A percentile compares a stretch with the other conserved stretches of the same genome.
These are phyloP conservation scores for Cephus spinipes DNA, from an alignment of 2,888 invertebrate genomes.

Conservation along the genomic window DNA sequence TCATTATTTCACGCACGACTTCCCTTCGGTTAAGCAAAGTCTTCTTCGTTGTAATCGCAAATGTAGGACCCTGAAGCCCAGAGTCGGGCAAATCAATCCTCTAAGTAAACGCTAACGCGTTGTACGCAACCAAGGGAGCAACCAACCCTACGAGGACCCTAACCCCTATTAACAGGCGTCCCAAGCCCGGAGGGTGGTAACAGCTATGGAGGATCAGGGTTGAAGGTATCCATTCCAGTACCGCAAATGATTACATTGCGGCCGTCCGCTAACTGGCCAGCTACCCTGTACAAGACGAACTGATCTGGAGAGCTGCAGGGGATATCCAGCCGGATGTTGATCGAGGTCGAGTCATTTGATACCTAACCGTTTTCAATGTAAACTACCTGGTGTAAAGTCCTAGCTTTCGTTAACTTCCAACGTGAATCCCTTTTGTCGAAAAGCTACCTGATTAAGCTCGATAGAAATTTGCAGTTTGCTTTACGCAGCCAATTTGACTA, in stretches of 20 bases:
- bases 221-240: conserved; percentile 47
- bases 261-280: conserved; percentile 61
- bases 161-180: conserved; percentile 15
- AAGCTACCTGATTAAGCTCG: no score
- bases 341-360: not conserved
- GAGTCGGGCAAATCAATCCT: not conserved
- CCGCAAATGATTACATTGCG: conserved; percentile 65
- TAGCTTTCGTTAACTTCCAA: not conserved
- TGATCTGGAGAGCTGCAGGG: conserved; percentile 18
- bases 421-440: not conserved
- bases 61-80: not conserved
- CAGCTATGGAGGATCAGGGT: conserved; percentile 16
- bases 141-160: conserved; percentile 12
- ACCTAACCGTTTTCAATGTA: not conserved
- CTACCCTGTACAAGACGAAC: conserved; percentile 37
- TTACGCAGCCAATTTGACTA: no score
- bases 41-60: not conserved
- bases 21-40: not conserved
- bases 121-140: not conserved
- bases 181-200: conserved; percentile 7
- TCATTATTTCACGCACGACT: not conserved
- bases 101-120: not conserved
- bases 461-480: no score
- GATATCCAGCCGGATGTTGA: not conserved
- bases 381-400: not conserved